Evolutionary conservation across 2,113 vertebrate species (phyloP).

Genomic region (Eulemur macaco): DNA sequence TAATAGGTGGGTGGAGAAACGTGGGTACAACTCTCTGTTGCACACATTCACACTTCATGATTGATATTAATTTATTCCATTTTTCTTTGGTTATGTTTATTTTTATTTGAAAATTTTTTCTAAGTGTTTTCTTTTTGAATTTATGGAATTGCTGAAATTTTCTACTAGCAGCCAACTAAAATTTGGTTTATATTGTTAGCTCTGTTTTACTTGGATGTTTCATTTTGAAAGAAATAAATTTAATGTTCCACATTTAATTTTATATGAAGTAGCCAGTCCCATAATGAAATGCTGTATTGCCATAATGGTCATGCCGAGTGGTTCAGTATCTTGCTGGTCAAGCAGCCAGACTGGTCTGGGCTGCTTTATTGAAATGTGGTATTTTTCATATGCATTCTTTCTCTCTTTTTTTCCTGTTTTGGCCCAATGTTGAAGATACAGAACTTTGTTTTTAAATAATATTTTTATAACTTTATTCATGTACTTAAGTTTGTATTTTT

Average conservation of each 20-base stretch:
- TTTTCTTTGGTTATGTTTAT: constrained; percentile 52
- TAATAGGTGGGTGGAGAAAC: neutral
- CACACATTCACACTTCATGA: neutral
- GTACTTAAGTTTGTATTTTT: constrained; percentile 50
- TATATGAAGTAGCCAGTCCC: neutral
- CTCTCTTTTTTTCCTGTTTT: neutral
- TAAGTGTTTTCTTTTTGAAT: constrained; percentile 3
- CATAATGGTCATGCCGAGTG: neutral
- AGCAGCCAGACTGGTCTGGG: neutral
- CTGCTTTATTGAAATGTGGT: neutral
- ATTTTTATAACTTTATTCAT: constrained; percentile 36
- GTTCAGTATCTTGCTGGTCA: neutral
- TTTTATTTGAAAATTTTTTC: neutral
- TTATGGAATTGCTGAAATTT: constrained; percentile 33
- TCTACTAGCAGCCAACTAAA: neutral
- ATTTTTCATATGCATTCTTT: neutral
- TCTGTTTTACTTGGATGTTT: neutral
- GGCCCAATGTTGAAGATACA: neutral
- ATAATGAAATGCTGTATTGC: neutral
- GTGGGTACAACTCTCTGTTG: neutral
- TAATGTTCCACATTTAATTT: neutral
- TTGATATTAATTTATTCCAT: constrained; percentile 45
- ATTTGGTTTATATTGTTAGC: neutral
- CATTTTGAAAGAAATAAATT: neutral
- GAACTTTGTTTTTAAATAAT: constrained; percentile 37